A percentile compares a stretch with the other conserved stretches of the same genome.
phyloP scores from a whole-genome alignment of 1,140 invertebrate genomes.

The Mizuhopecten yessoensis region DNA sequence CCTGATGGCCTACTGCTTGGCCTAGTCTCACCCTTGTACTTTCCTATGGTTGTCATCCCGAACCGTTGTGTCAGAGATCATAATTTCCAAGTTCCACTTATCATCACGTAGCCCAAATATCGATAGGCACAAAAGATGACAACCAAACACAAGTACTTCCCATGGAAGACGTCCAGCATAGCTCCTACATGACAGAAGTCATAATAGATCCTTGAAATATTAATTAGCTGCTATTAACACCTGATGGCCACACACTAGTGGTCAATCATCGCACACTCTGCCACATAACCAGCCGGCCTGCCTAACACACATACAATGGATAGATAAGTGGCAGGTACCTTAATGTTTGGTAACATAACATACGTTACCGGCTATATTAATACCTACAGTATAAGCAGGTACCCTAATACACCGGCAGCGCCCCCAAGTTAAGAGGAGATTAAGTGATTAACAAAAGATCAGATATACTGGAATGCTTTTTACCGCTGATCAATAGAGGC shows the following conservation, averaged over 20 bases:
- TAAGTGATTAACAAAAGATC: constrained; percentile 39
- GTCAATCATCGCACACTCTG: constrained; percentile 6
- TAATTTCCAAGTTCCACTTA: neutral
- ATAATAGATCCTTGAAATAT: constrained; percentile 32
- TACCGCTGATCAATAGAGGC: neutral
- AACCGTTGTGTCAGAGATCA: neutral
- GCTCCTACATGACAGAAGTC: neutral
- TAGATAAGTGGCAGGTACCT: neutral
- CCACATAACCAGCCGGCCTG: too few species aligned
- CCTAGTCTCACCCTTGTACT: neutral
- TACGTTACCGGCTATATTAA: constrained; percentile 36
- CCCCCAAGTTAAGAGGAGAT: constrained; percentile 37
- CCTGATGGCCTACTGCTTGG: neutral
- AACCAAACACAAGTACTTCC: neutral
- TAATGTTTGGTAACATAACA: constrained; percentile 35
- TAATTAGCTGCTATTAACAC: constrained; percentile 34
- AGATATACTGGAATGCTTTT: constrained; percentile 32
- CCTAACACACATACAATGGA: neutral
- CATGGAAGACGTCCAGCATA: neutral
- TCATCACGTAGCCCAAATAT: neutral
- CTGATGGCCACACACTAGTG: neutral
- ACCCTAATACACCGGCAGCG: constrained; percentile 30
- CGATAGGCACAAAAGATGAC: neutral
- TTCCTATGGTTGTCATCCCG: neutral
- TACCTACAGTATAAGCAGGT: neutral